Conservation (phyloP, 2,888 invertebrate genomes). For the Sphinx pinastri region DNA sequence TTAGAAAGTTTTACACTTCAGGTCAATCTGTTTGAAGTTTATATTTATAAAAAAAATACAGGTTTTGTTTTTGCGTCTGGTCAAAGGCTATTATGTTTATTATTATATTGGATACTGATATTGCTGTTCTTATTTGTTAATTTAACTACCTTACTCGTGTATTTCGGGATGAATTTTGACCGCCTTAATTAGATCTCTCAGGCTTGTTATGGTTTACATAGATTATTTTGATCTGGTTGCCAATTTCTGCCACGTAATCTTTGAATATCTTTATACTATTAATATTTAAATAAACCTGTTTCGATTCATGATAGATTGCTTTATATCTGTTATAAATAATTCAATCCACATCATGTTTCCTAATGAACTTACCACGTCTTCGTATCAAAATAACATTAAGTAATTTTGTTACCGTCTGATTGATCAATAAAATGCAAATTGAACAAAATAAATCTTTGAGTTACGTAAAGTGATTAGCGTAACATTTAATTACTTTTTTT, state of each 20-base stretch:
- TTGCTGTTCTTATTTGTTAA: too few relatives aligned
- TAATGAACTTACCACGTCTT: not conserved
- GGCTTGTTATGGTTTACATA: too few relatives aligned
- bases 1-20: not conserved
- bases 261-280: not conserved
- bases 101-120: too few relatives aligned
- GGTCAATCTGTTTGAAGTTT: too few relatives aligned
- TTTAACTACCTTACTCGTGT: too few relatives aligned
- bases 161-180: too few relatives aligned
- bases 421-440: conserved; percentile 14
- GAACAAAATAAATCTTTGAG: not conserved
- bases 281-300: not conserved
- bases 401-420: not conserved
- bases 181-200: too few relatives aligned
- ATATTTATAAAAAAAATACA: too few relatives aligned
- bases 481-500: not conserved
- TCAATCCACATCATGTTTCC: not conserved
- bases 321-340: not conserved
- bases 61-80: too few relatives aligned
- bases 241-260: too few relatives aligned
- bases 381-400: not conserved
- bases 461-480: conserved; percentile 6
- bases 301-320: not conserved
- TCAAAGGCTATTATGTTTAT: too few relatives aligned
- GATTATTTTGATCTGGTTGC: too few relatives aligned